A percentile compares a stretch with the other conserved stretches of the same genome.
These are phyloP conservation scores for Danaus chrysippus DNA, from an alignment of 2,888 invertebrate species.

Conservation along the genomic window DNA sequence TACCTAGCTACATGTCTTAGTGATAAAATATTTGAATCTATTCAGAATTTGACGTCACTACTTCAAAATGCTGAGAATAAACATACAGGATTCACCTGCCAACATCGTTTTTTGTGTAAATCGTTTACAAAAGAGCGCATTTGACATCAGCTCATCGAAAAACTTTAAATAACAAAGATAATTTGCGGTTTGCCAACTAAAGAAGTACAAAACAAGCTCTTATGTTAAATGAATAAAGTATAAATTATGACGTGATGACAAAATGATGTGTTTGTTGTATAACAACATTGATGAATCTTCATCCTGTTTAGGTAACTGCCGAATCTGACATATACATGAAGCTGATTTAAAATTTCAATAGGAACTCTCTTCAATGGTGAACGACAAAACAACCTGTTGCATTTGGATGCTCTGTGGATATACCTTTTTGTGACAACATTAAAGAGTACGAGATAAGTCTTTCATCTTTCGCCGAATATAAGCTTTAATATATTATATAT, in stretches of 20 bases:
- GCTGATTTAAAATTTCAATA: conserved; percentile 72
- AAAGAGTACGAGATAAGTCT: conserved; percentile 12
- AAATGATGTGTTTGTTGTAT: conserved; percentile 38
- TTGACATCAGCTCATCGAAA: conserved; percentile 69
- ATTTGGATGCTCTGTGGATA: conserved; percentile 50
- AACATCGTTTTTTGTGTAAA: conserved; percentile 63
- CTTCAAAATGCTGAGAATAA: conserved; percentile 53
- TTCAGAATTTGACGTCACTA: conserved; percentile 40
- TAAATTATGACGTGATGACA: conserved; percentile 10
- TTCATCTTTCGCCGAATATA: conserved; percentile 13
- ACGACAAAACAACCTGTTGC: conserved; percentile 56
- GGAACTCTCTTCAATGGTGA: conserved; percentile 52
- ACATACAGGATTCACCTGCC: conserved; percentile 73
- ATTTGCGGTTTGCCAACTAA: conserved; percentile 14
- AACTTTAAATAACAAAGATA: conserved; percentile 34
- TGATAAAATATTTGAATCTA: conserved; percentile 31
- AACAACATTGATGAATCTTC: conserved; percentile 68
- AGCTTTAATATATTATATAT: background rate
- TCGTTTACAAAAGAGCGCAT: conserved; percentile 54
- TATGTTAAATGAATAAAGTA: conserved; percentile 19
- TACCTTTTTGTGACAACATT: conserved; percentile 22
- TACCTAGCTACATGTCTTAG: conserved; percentile 7
- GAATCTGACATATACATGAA: conserved; percentile 66
- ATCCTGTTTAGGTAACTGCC: conserved; percentile 61
- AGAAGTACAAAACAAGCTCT: conserved; percentile 18